Conservation (phyloP, 2,113 vertebrate species). For the Cyanoderma ruficeps region DNA sequence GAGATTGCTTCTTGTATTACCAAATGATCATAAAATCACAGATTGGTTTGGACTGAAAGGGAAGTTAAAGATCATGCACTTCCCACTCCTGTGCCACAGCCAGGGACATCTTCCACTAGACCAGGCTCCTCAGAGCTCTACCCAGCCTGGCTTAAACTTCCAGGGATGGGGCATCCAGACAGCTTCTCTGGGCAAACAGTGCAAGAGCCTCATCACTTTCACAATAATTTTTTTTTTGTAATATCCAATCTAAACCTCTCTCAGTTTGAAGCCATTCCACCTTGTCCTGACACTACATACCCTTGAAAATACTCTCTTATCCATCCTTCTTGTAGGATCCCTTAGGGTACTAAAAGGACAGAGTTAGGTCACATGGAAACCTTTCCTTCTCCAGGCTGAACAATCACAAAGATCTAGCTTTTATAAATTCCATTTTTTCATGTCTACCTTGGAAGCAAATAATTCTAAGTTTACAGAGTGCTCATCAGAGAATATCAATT, state of each 20-base stretch:
- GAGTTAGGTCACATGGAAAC: rapidly evolving
- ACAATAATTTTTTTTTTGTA: not conserved
- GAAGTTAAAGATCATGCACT: rapidly evolving
- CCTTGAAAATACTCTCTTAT: not conserved
- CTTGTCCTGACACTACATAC: not conserved
- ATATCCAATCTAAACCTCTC: not conserved
- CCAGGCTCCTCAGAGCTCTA: not conserved
- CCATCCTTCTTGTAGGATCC: not conserved
- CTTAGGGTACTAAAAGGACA: not conserved
- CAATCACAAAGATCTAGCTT: not conserved
- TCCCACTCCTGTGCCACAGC: not conserved
- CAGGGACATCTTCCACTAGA: not conserved
- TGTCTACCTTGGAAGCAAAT: not conserved
- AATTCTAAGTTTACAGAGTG: not conserved
- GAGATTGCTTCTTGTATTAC: not conserved
- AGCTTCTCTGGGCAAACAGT: not conserved
- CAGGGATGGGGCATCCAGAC: not conserved
- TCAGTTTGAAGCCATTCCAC: not conserved
- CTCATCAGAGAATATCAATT: not conserved
- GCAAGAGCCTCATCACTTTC: not conserved
- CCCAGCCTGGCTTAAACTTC: not conserved
- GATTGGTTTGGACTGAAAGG: not conserved
- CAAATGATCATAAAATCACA: not conserved
- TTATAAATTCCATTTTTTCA: not conserved
- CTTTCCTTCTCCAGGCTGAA: not conserved